These are phyloP conservation scores for Micoletzkya japonica DNA, from an alignment of 2,888 invertebrate species.

Conservation along the genomic window DNA sequence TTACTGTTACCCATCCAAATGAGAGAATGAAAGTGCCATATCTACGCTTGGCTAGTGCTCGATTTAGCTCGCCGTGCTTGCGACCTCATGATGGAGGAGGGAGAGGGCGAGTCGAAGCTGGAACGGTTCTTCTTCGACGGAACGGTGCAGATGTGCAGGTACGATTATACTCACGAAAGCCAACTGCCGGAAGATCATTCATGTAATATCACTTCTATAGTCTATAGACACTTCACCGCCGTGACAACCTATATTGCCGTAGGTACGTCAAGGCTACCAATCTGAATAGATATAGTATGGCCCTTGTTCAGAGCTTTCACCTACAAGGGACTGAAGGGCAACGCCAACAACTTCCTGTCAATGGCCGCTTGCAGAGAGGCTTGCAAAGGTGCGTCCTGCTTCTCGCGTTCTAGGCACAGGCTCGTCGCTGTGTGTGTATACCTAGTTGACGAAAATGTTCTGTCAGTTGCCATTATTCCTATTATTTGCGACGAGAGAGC, in stretches of 20 bases:
- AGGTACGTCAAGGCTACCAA: no score
- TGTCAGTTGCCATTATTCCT: no score
- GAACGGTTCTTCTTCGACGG: slow-evolving; percentile 54
- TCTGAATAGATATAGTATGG: not conserved
- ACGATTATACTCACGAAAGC: slow-evolving; percentile 4
- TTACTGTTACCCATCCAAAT: not conserved
- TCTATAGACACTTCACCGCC: no score
- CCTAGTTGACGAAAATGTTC: no score
- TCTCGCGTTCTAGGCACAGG: no score
- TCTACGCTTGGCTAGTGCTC: not conserved
- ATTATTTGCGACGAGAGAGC: not conserved
- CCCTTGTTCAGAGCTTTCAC: slow-evolving; percentile 40
- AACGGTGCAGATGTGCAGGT: slow-evolving; percentile 35
- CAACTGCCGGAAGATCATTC: no score
- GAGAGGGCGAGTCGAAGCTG: slow-evolving; percentile 47
- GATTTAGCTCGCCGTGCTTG: slow-evolving; percentile 29
- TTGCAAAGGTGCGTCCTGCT: slow-evolving; percentile 44
- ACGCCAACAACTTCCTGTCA: slow-evolving; percentile 55
- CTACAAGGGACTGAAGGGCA: slow-evolving; percentile 54
- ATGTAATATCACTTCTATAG: no score
- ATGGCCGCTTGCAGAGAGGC: slow-evolving; percentile 49
- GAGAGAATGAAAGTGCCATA: not conserved
- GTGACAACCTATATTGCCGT: no score
- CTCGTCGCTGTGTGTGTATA: no score
- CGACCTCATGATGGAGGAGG: slow-evolving; percentile 44